These are phyloP conservation scores for Takifugu rubripes DNA, from an alignment of 2,797 vertebrate genomes.

Conservation along the genomic window DNA sequence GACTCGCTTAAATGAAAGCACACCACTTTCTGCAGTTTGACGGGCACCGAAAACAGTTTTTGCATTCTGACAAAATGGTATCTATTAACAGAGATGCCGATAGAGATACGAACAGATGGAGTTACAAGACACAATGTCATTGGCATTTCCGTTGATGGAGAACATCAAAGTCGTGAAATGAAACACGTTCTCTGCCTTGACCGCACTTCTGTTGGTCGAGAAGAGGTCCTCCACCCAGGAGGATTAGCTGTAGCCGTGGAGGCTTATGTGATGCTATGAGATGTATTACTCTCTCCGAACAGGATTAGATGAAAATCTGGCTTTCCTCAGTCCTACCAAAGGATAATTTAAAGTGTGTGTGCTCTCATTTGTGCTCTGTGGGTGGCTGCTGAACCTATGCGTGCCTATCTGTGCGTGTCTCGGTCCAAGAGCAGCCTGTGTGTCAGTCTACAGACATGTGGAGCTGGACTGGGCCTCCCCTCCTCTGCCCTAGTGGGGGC, in stretches of 20 bases:
- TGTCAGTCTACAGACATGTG: constrained; percentile 20
- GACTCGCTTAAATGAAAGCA: no score
- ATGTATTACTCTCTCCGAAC: constrained; percentile 35
- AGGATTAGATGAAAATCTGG: constrained; percentile 61
- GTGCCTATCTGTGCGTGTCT: constrained; percentile 17
- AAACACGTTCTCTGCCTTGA: constrained; percentile 1
- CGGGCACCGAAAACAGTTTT: not conserved
- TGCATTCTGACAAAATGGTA: not conserved
- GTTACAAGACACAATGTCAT: not conserved
- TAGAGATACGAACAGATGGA: not conserved
- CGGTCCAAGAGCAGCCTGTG: constrained; percentile 1
- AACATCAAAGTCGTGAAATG: not conserved
- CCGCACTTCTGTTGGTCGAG: constrained; percentile 1
- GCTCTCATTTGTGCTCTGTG: constrained; percentile 39
- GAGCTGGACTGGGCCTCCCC: constrained; percentile 10
- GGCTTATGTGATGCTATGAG: constrained; percentile 37
- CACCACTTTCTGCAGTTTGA: not conserved
- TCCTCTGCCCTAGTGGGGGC: constrained; percentile 25
- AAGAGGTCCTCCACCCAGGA: constrained; percentile 24
- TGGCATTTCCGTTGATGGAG: not conserved
- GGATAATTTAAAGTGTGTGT: constrained; percentile 45
- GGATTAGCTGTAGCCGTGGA: constrained; percentile 38
- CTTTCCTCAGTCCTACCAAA: constrained; percentile 46
- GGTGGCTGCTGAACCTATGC: constrained; percentile 37
- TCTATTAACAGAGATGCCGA: not conserved